Conservation (phyloP, 2,888 invertebrate species). For the Quadriops clusia region DNA sequence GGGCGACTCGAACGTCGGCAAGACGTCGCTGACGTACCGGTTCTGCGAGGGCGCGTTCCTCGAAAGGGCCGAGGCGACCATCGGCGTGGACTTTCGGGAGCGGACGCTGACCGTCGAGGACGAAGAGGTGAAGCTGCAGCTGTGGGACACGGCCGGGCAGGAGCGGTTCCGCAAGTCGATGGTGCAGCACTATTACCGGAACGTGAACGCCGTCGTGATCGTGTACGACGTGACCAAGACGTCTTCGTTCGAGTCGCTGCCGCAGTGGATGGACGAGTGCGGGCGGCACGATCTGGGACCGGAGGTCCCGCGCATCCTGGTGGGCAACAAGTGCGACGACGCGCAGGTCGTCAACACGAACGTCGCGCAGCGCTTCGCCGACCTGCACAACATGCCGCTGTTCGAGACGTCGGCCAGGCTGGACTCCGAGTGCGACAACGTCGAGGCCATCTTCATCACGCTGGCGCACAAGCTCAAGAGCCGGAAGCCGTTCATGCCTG, state of each 20-base stretch:
- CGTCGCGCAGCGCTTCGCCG: conserved; percentile 61
- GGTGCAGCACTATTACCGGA: conserved; percentile 74
- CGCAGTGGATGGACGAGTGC: conserved; percentile 67
- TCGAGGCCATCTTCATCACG: conserved; percentile 74
- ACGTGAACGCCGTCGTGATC: conserved; percentile 72
- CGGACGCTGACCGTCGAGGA: conserved; percentile 53
- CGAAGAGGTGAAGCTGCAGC: conserved; percentile 61
- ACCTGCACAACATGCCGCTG: conserved; percentile 61
- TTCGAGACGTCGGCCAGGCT: conserved; percentile 75
- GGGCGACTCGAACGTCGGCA: conserved; percentile 73
- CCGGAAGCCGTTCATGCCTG: conserved; percentile 43
- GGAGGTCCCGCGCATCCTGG: conserved; percentile 57
- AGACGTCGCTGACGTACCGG: conserved; percentile 68
- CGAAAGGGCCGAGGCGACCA: conserved; percentile 65
- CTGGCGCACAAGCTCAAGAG: conserved; percentile 65
- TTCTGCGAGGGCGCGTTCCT: conserved; percentile 72
- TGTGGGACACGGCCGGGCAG: conserved; percentile 74
- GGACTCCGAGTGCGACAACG: conserved; percentile 60
- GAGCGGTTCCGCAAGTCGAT: conserved; percentile 70
- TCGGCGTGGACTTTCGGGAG: conserved; percentile 75
- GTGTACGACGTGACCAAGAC: conserved; percentile 69
- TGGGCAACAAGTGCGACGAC: conserved; percentile 73
- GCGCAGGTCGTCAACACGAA: conserved; percentile 53
- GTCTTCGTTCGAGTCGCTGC: conserved; percentile 48
- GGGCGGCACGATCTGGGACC: conserved; percentile 51